Percentiles rank a stretch among this genome's conserved stretches.
Conservation (phyloP, 2,797 vertebrate species). For the Heliangelus exortis region DNA sequence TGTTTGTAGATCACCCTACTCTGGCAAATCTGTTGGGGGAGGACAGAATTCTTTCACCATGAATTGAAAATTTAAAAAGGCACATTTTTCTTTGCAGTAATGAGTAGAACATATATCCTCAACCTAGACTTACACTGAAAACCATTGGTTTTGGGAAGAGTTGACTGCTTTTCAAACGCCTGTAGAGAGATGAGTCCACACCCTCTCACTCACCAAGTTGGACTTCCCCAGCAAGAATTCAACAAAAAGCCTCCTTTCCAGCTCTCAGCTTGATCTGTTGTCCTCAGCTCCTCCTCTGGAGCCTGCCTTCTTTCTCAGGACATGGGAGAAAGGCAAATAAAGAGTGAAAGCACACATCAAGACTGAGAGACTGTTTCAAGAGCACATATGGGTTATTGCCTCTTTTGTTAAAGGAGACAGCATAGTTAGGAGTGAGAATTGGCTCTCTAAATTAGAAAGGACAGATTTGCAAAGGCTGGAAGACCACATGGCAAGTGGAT, state of each 20-base stretch:
- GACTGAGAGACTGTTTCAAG: not conserved
- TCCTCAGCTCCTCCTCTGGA: not conserved
- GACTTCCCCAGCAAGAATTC: not conserved
- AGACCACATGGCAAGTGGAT: not conserved
- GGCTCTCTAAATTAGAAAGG: not conserved
- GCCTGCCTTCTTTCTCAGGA: not conserved
- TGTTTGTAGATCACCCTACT: not conserved
- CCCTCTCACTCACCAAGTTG: not conserved
- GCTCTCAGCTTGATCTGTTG: not conserved
- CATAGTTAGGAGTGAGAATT: not conserved
- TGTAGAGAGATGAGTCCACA: not conserved
- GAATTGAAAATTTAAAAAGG: not conserved
- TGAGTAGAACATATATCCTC: not conserved
- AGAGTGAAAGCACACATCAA: not conserved
- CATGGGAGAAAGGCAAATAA: not conserved
- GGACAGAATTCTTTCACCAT: not conserved
- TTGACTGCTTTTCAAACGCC: not conserved
- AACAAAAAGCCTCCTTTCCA: not conserved
- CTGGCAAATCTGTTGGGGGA: not conserved
- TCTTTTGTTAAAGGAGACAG: not conserved
- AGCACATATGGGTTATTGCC: not conserved
- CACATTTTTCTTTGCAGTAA: not conserved
- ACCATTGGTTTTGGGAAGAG: not conserved
- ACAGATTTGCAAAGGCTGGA: not conserved
- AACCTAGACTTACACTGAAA: not conserved